Conservation (phyloP, 2,797 vertebrate species). For the Prunella strophiata region DNA sequence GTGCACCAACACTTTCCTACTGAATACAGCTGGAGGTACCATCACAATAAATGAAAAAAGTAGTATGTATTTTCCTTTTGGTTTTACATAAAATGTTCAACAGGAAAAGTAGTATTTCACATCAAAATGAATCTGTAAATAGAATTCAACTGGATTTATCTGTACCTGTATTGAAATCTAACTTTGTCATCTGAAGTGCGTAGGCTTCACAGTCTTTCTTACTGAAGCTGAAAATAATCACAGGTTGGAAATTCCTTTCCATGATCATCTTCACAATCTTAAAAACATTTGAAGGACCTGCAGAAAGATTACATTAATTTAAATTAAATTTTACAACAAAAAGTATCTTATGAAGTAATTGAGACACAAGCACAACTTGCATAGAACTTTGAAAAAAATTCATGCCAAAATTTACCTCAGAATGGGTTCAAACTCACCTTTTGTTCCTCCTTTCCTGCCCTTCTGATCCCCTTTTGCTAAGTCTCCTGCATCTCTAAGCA, state of each 20-base stretch:
- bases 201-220: slow-evolving; percentile 99
- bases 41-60: not conserved
- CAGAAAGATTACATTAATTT: slow-evolving; percentile 14
- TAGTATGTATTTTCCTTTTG: accelerated
- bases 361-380: not conserved
- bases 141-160: not conserved
- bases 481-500: slow-evolving; percentile 92
- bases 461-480: slow-evolving; percentile 91
- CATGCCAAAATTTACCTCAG: not conserved
- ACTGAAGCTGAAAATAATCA: slow-evolving; percentile 99
- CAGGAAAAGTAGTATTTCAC: not conserved
- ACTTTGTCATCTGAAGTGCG: slow-evolving; percentile 94
- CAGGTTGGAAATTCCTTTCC: slow-evolving; percentile 99
- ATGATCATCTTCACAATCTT: slow-evolving; percentile 99
- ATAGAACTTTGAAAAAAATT: not conserved
- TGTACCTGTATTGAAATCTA: slow-evolving; percentile 95
- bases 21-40: not conserved
- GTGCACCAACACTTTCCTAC: not conserved
- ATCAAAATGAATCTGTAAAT: not conserved
- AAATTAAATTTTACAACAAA: not conserved
- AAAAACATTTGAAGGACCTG: slow-evolving; percentile 96
- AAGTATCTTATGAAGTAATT: not conserved
- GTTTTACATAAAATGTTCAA: not conserved
- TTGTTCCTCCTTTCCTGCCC: slow-evolving; percentile 92
- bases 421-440: slow-evolving; percentile 79